Percentiles rank a stretch among this genome's conserved stretches.
phyloP scores from a whole-genome alignment of 2,888 invertebrate genomes.

The Synanthedon tipuliformis region DNA sequence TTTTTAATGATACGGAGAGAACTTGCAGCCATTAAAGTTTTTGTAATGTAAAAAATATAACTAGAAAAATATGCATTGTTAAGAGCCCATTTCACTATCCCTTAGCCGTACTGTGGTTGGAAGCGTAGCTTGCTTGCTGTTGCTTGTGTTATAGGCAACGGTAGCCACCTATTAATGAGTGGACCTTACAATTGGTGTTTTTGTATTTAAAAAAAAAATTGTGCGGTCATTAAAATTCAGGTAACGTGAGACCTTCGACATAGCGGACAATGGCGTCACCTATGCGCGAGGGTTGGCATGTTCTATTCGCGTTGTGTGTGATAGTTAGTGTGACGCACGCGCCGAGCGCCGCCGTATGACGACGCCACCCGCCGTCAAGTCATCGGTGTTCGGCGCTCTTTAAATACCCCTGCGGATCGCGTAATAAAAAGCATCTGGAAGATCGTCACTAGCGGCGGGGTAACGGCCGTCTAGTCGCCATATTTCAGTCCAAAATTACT shows the following conservation, averaged over 20 bases:
- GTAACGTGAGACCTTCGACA: not conserved
- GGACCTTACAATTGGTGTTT: too few relatives aligned
- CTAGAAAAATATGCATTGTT: too few relatives aligned
- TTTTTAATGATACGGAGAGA: too few relatives aligned
- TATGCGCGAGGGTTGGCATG: slow-evolving; percentile 47
- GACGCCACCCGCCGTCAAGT: slow-evolving; percentile 21
- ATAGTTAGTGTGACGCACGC: slow-evolving; percentile 48
- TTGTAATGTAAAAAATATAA: too few relatives aligned
- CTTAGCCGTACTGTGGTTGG: too few relatives aligned
- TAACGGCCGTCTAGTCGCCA: slow-evolving; percentile 37
- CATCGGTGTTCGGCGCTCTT: slow-evolving; percentile 22
- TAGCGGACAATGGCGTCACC: not conserved
- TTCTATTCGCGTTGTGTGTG: slow-evolving; percentile 52
- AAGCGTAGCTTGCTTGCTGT: too few relatives aligned
- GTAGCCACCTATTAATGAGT: too few relatives aligned
- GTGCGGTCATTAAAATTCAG: too few relatives aligned
- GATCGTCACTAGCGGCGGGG: slow-evolving; percentile 21
- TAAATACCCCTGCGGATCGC: slow-evolving; percentile 24
- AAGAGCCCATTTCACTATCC: too few relatives aligned
- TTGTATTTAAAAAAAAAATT: too few relatives aligned
- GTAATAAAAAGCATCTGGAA: slow-evolving; percentile 46
- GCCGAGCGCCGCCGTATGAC: slow-evolving; percentile 29
- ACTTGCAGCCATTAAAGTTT: too few relatives aligned
- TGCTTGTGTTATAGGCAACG: too few relatives aligned
- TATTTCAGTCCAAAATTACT: slow-evolving; percentile 33